These are phyloP conservation scores for Aethina tumida DNA, from an alignment of 1,140 invertebrate species.

Conservation along the genomic window DNA sequence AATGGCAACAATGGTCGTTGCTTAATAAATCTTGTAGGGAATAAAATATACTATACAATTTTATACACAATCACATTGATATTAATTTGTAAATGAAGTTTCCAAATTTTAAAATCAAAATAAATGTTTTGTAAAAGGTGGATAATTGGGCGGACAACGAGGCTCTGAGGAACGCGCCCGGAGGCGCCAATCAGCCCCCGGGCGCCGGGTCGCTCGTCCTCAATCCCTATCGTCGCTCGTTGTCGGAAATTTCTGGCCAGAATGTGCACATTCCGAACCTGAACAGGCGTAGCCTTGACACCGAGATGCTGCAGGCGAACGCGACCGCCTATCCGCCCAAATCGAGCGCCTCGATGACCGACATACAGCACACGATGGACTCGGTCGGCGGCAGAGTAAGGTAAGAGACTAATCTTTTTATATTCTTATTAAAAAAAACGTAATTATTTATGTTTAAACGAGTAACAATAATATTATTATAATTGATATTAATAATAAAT, in stretches of 20 bases:
- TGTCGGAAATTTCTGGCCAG: slow-evolving; percentile 46
- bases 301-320: slow-evolving; percentile 22
- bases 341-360: slow-evolving; percentile 34
- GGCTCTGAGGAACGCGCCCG: slow-evolving; percentile 36
- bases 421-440: no score
- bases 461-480: no score
- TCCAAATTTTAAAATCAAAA: no score
- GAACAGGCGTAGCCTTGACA: slow-evolving; percentile 41
- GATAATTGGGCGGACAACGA: slow-evolving; percentile 40
- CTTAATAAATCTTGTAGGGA: slow-evolving; percentile 5
- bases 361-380: no score
- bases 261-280: slow-evolving; percentile 30
- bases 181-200: slow-evolving; percentile 42
- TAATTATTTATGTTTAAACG: no score
- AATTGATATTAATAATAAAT: no score
- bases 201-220: no score
- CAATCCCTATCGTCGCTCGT: slow-evolving; percentile 53
- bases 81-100: no score
- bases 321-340: slow-evolving; percentile 29
- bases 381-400: no score
- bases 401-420: no score
- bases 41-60: no score
- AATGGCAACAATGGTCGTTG: not conserved
- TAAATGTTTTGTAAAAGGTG: slow-evolving; percentile 23
- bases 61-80: no score